phyloP scores from a whole-genome alignment of 2,888 invertebrate genomes.

The Parochlus steinenii region DNA sequence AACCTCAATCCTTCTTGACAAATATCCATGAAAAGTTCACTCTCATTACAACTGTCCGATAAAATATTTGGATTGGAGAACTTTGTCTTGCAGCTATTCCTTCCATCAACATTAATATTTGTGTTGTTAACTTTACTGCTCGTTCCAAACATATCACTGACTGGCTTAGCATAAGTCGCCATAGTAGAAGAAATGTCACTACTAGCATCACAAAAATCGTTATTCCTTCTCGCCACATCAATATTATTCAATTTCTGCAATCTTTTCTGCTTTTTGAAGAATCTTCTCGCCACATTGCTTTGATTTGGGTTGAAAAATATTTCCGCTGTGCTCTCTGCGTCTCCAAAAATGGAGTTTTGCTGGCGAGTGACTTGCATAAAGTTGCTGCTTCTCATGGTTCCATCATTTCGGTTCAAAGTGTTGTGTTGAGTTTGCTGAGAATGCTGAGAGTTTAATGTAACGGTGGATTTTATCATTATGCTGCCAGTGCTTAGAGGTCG shows the following conservation, averaged over 20 bases:
- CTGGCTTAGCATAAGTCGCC: slow-evolving; percentile 32
- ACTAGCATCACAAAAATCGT: slow-evolving; percentile 31
- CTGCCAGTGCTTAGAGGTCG: slow-evolving; percentile 16
- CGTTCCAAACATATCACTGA: slow-evolving; percentile 41
- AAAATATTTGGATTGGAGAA: slow-evolving; percentile 46
- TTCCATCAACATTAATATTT: slow-evolving; percentile 53
- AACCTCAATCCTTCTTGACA: slow-evolving; percentile 21
- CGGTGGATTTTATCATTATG: slow-evolving; percentile 10
- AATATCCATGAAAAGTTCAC: slow-evolving; percentile 23
- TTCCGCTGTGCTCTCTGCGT: slow-evolving; percentile 38
- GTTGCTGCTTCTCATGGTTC: too few species aligned
- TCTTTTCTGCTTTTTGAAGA: slow-evolving; percentile 73
- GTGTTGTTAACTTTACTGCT: slow-evolving; percentile 68
- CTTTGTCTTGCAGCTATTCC: slow-evolving; percentile 25
- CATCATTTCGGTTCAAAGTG: slow-evolving; percentile 17
- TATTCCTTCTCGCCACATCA: slow-evolving; percentile 36
- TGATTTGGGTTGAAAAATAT: slow-evolving; percentile 87
- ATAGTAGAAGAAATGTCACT: slow-evolving; percentile 37
- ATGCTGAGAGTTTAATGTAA: slow-evolving; percentile 17
- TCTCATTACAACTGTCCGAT: slow-evolving; percentile 43
- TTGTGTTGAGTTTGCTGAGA: not conserved
- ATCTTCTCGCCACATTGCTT: slow-evolving; percentile 82
- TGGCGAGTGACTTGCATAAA: slow-evolving; percentile 6
- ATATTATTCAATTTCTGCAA: slow-evolving; percentile 57
- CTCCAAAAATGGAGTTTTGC: slow-evolving; percentile 16